phyloP scores from a whole-genome alignment of 2,797 vertebrate genomes.

The Pelobates cultripes region DNA sequence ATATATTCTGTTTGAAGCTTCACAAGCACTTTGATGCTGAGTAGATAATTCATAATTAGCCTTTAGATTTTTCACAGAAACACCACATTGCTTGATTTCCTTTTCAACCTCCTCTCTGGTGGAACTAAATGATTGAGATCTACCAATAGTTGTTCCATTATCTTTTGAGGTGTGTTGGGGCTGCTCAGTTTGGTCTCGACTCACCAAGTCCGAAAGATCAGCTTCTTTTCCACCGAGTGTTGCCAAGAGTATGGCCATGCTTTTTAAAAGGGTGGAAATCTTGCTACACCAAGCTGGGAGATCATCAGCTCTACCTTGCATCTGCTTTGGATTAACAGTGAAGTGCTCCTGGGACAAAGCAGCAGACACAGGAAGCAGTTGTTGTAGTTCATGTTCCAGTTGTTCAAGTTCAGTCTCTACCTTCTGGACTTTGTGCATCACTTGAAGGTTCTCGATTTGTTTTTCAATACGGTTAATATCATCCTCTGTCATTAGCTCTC shows the following conservation, averaged over 20 bases:
- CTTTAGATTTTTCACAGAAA: conserved; percentile 91
- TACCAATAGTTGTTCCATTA: conserved; percentile 70
- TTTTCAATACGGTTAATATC: conserved; percentile 89
- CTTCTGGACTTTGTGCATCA: conserved; percentile 88
- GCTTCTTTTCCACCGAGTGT: conserved; percentile 79
- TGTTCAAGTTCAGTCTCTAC: conserved; percentile 83
- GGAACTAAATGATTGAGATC: conserved; percentile 88
- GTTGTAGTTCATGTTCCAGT: conserved; percentile 83
- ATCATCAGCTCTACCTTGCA: conserved; percentile 84
- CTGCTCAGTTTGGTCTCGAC: conserved; percentile 70
- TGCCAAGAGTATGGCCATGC: conserved; percentile 82
- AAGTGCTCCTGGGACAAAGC: conserved; percentile 78
- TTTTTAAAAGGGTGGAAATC: conserved; percentile 83
- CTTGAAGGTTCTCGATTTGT: conserved; percentile 94
- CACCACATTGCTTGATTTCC: conserved; percentile 90
- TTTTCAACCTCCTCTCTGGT: conserved; percentile 86
- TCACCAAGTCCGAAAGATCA: conserved; percentile 79
- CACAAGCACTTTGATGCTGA: conserved; percentile 60
- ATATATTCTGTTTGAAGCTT: conserved; percentile 70
- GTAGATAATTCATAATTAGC: conserved; percentile 87
- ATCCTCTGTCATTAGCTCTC: conserved; percentile 90
- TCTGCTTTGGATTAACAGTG: conserved; percentile 82
- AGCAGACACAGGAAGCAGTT: conserved; percentile 80
- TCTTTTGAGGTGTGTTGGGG: conserved; percentile 57
- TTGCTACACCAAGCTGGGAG: conserved; percentile 85